Evolutionary conservation across 1,140 invertebrate species (phyloP).

Genomic region (Eurytemora carolleeae): DNA sequence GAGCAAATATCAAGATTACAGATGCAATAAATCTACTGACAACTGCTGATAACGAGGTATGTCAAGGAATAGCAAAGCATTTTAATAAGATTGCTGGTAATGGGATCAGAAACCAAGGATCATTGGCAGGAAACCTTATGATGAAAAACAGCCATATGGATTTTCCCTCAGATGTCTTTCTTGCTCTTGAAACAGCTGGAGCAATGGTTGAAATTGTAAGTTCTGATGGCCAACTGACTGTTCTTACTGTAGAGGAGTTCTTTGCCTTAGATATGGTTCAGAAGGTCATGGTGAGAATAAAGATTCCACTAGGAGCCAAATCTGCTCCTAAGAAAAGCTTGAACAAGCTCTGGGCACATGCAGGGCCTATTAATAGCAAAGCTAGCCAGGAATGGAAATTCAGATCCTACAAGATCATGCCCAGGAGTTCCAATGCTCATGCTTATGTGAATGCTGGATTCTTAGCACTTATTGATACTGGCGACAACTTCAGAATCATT

Average conservation of each 20-base stretch:
- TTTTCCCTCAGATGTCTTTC: conserved; percentile 54
- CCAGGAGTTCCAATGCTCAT: conserved; percentile 55
- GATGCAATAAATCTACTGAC: no score
- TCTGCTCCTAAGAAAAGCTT: no score
- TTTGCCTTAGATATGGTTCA: no score
- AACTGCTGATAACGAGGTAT: no score
- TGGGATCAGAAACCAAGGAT: conserved; percentile 27
- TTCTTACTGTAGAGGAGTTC: no score
- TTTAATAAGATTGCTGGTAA: no score
- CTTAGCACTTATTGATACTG: conserved; percentile 23
- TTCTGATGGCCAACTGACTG: conserved; percentile 6
- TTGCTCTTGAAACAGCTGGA: conserved; percentile 43
- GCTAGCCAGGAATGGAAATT: background rate
- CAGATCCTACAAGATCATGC: conserved; percentile 40
- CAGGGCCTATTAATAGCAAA: no score
- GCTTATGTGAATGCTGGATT: conserved; percentile 64
- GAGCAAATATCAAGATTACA: no score
- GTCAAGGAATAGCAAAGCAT: no score
- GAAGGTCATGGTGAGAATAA: no score
- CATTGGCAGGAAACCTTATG: conserved; percentile 53
- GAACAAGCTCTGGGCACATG: no score
- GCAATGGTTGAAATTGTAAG: conserved; percentile 35
- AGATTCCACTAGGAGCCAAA: no score
- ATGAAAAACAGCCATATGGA: conserved; percentile 45
- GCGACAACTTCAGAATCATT: conserved; percentile 23